Conservation (phyloP, 2,113 vertebrate species). For the Percina caprodes region DNA sequence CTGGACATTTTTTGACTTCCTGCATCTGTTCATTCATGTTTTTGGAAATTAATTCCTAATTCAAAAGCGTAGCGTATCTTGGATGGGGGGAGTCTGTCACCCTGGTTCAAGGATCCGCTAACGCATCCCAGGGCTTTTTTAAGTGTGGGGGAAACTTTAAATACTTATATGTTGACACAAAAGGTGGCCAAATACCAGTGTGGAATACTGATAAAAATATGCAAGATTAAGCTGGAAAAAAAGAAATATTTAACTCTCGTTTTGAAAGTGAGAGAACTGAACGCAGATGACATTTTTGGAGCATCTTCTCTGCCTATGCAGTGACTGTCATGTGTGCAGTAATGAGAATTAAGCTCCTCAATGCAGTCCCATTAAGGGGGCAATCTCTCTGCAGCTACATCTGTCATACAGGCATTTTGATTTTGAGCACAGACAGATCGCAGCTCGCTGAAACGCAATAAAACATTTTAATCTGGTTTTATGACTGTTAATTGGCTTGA, state of each 20-base stretch:
- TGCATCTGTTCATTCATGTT: neutral
- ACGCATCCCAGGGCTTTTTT: neutral
- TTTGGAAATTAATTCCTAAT: neutral
- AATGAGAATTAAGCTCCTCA: slow-evolving; percentile 40
- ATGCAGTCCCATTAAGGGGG: slow-evolving; percentile 24
- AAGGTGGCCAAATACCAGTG: neutral
- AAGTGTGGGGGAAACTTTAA: neutral
- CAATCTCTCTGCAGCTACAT: slow-evolving; percentile 19
- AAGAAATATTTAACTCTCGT: neutral
- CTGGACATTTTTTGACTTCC: neutral
- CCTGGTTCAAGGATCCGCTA: neutral
- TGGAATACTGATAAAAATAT: neutral
- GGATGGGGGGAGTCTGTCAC: neutral
- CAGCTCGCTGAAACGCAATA: slow-evolving; percentile 47
- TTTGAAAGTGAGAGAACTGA: neutral
- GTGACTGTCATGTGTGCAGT: slow-evolving; percentile 13
- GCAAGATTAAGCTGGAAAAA: neutral
- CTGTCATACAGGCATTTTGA: slow-evolving; percentile 35
- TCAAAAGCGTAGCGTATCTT: neutral
- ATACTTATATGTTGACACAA: neutral
- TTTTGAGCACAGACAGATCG: slow-evolving; percentile 31
- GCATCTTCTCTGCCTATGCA: neutral
- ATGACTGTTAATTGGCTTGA: slow-evolving; percentile 59
- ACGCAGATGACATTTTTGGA: neutral
- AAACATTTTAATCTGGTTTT: slow-evolving; percentile 67